phyloP scores from a whole-genome alignment of 2,888 invertebrate genomes.

The Orthosia gracilis region DNA sequence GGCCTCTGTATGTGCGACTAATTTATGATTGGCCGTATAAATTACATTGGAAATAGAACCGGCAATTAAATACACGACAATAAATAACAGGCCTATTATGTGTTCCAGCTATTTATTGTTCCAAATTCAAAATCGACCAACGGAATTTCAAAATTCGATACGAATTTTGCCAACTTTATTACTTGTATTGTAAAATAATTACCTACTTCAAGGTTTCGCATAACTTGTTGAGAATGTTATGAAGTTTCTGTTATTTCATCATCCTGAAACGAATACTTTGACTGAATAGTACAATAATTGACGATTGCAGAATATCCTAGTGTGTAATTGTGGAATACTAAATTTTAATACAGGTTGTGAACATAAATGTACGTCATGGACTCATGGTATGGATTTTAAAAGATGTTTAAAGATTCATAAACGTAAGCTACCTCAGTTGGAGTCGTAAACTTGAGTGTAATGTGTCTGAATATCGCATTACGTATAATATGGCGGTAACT shows the following conservation, averaged over 20 bases:
- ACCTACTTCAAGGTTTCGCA: slow-evolving; percentile 57
- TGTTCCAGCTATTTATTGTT: slow-evolving; percentile 74
- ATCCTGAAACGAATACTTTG: slow-evolving; percentile 35
- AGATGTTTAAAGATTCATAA: slow-evolving; percentile 89
- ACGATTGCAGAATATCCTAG: slow-evolving; percentile 33
- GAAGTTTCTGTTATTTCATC: slow-evolving; percentile 55
- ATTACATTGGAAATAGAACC: slow-evolving; percentile 80
- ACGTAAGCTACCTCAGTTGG: slow-evolving; percentile 84
- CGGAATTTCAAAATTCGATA: slow-evolving; percentile 62
- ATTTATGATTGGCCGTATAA: slow-evolving; percentile 78
- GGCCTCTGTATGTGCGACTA: slow-evolving; percentile 72
- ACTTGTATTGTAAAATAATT: slow-evolving; percentile 60
- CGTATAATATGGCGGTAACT: slow-evolving; percentile 82
- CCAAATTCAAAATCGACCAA: slow-evolving; percentile 71
- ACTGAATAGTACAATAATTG: slow-evolving; percentile 39
- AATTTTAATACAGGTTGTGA: slow-evolving; percentile 50
- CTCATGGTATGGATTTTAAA: slow-evolving; percentile 83
- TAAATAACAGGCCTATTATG: slow-evolving; percentile 76
- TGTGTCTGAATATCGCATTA: slow-evolving; percentile 85
- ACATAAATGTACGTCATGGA: slow-evolving; percentile 72
- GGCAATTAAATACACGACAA: slow-evolving; percentile 76
- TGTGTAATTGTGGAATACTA: slow-evolving; percentile 19
- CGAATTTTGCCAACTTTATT: slow-evolving; percentile 66
- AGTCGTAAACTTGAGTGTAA: slow-evolving; percentile 88
- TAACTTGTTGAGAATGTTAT: slow-evolving; percentile 58